These are phyloP conservation scores for Thermophis baileyi DNA, from an alignment of 2,113 vertebrate genomes.

Conservation along the genomic window DNA sequence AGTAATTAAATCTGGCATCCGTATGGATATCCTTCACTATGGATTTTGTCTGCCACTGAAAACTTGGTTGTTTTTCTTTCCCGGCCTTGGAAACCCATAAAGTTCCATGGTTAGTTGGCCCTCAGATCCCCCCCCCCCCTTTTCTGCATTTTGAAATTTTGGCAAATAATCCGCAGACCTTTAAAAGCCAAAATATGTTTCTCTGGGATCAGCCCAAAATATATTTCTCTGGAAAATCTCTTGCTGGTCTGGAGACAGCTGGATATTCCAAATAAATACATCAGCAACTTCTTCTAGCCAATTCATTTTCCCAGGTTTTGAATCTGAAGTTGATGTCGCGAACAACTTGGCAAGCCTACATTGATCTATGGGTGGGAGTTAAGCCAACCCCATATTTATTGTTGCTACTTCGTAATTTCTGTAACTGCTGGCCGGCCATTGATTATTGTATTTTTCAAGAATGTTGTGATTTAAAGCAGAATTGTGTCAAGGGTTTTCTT, in stretches of 20 bases:
- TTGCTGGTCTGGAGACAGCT: conserved; percentile 38
- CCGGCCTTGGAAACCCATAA: neutral
- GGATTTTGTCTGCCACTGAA: neutral
- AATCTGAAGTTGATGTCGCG: conserved; percentile 20
- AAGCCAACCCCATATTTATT: neutral
- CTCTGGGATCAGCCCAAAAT: neutral
- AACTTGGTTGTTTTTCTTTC: neutral
- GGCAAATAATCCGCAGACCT: neutral
- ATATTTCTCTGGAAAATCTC: conserved; percentile 26
- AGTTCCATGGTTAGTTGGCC: neutral
- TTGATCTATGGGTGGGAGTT: neutral
- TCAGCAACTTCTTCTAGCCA: conserved; percentile 44
- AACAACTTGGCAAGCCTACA: conserved; percentile 4
- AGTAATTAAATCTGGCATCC: neutral
- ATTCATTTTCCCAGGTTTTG: conserved; percentile 45
- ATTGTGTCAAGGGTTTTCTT: neutral
- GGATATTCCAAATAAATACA: conserved; percentile 61
- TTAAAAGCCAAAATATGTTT: neutral
- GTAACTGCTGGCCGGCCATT: neutral
- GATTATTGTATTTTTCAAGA: neutral
- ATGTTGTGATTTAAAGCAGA: neutral
- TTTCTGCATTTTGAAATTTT: neutral
- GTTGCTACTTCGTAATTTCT: neutral
- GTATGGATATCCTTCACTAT: neutral
- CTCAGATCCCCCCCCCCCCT: neutral